Base-by-base conservation (phyloP, 2,888 invertebrate genomes). In the Tinea trinotella region DNA sequence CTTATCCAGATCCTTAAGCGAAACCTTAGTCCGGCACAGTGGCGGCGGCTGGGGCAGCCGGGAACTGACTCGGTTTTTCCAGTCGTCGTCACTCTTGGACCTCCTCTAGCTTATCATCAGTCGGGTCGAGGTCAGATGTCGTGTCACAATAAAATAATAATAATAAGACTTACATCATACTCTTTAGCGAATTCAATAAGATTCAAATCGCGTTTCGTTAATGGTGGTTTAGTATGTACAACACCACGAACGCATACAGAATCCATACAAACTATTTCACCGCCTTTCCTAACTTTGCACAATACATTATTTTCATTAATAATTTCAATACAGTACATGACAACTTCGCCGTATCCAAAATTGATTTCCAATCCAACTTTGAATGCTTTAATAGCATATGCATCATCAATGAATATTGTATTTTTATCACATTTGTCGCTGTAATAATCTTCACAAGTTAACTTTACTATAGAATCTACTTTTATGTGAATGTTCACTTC, bases 381-480 rank as follows among this genome's bases (percentile, higher is more conserved):
- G 1, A 73, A 59, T 7, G 58, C 61, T 3, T 61, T 56, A 0
- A 66, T 56, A 0, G 68, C 65, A 53, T 64, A 65, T 0, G 64
- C 60, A 57, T 75, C 71, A 53, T 75, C 70, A 5, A 75, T 66
- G 46, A 65, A 76, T 55, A 76, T 66, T 52, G 56, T 60, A n/a
- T 60, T 55, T 12, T 60, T 53, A 52, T 63, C 64, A 52, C 76
- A 74, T 60, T 65, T 65, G 36, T 70, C 64, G 57, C 60, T 65
- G 34, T 61, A 67, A 19, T 58, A 58, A 2, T 58, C 54, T 3
- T 70, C 56, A 46, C 61, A 62, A n/a, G 72, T 71, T 18, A 75
- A 48, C 10, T 57, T 62, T 0, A 73, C 56, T 18, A 58, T 56
- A 12, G 59, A 56, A 2, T 63, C 60, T 56, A 66, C 58, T 0